Evolutionary conservation across 2,797 vertebrate species (phyloP), one percentile per base, ranked within the genome.

Genomic region (Sciaenops ocellatus): DNA sequence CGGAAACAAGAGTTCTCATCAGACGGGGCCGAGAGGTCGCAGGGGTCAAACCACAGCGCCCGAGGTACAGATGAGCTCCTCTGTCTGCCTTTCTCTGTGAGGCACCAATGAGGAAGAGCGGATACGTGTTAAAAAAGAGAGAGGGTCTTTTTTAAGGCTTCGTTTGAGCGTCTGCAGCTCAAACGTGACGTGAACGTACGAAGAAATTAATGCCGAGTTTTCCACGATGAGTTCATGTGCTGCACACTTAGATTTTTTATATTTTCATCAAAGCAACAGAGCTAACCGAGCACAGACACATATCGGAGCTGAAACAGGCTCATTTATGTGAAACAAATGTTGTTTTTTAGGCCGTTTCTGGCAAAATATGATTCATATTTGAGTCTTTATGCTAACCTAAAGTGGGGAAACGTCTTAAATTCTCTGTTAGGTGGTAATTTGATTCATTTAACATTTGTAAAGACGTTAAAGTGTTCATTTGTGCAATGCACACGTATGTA

Each of bases 1-100:
- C 34, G 51, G 72, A 73, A 80, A 84, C 60, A 5, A 75, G 79
- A 41, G 75, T 76, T 75, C 76, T 80, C 84, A 76, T 85, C 75
- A 47, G 68, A 72, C 44, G 4, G 63, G 48, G 55, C 5, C 34
- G 9, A 38, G 15, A 65, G 72, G 85, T 87, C 87, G 69, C 3
- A 22, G 48, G 34, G 79, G 86, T 89, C 73, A 82, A 78, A 79
- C 11, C 46, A 12, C 20, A 2, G 41, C 51, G 62, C 48, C 46
- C 16, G 7, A 38, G 34, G 34, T 22, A 46, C 69, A 47, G 48
- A 71, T 9, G 56, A 72, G 69, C 26, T 60, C 30, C 47, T 78
- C 55, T 70, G 42, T 73, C 61, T 61, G 48, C 52, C 10, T n/a
- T 1, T 17, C 44, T 72, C 60, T 64, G 46, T 15, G 38, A 8